phyloP scores from a whole-genome alignment of 1,140 invertebrate species.

The Drosophila varians region DNA sequence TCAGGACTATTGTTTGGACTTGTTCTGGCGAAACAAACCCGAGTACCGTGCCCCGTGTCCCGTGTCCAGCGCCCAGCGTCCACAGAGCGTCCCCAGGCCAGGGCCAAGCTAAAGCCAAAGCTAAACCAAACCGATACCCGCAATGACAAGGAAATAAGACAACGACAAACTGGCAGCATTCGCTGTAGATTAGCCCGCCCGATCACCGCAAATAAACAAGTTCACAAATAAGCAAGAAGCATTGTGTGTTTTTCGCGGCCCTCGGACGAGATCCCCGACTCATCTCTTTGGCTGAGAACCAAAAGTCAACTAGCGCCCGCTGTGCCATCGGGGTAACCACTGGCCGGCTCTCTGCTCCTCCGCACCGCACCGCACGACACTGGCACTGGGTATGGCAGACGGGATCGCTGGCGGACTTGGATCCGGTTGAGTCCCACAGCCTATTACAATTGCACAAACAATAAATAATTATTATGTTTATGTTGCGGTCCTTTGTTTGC shows the following conservation, averaged over 20 bases:
- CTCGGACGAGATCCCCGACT: neutral
- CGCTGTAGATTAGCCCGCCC: conserved; percentile 52
- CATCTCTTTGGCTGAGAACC: conserved; percentile 8
- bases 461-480: conserved; percentile 53
- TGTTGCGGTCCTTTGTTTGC: conserved; percentile 44
- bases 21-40: conserved; percentile 21
- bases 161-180: conserved; percentile 53
- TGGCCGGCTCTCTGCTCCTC: conserved; percentile 1
- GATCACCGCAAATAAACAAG: conserved; percentile 54
- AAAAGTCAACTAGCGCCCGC: conserved; percentile 49
- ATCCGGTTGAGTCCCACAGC: conserved; percentile 15
- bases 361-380: conserved; percentile 48
- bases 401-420: conserved; percentile 20
- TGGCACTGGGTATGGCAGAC: neutral
- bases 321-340: conserved; percentile 26
- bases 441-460: conserved; percentile 47
- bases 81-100: neutral
- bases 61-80: neutral
- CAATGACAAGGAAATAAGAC: conserved; percentile 47
- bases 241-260: conserved; percentile 26
- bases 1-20: conserved; percentile 42
- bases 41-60: conserved; percentile 13
- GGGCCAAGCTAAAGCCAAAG: neutral
- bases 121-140: conserved; percentile 20
- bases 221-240: conserved; percentile 57